Conservation (phyloP, 1,140 invertebrate genomes). For the Nymphalis io region DNA sequence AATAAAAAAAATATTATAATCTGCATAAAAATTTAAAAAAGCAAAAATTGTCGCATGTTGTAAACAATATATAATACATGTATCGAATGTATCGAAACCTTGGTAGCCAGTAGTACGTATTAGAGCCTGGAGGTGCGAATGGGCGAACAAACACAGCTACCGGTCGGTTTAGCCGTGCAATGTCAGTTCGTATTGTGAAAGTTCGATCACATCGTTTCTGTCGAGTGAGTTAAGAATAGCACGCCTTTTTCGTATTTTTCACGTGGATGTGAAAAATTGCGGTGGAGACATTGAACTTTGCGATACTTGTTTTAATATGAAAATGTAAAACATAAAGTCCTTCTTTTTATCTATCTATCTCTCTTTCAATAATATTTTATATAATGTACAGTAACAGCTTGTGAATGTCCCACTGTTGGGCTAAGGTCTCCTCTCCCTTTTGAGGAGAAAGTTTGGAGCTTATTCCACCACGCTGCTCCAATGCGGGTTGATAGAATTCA, state of each 20-base stretch:
- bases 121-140: conserved; percentile 39
- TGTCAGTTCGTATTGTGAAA: conserved; percentile 25
- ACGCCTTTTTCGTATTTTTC: conserved; percentile 27
- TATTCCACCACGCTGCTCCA: no score
- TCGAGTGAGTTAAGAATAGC: conserved; percentile 18
- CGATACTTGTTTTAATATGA: neutral
- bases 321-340: no score
- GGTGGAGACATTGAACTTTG: conserved; percentile 6
- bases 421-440: no score
- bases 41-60: no score
- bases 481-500: no score
- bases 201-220: conserved; percentile 20
- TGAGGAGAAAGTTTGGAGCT: no score
- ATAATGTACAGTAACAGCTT: no score
- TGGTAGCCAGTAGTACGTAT: conserved; percentile 16
- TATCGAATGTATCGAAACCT: neutral
- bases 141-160: conserved; percentile 41
- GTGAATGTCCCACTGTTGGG: no score
- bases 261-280: conserved; percentile 22
- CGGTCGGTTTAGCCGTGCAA: conserved; percentile 23
- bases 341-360: no score
- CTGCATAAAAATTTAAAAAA: no score
- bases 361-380: no score
- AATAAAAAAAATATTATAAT: no score
- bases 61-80: neutral